Percentiles rank a stretch among this genome's conserved stretches.
These are phyloP conservation scores for Papilio machaon DNA, from an alignment of 1,140 invertebrate species.

Conservation along the genomic window DNA sequence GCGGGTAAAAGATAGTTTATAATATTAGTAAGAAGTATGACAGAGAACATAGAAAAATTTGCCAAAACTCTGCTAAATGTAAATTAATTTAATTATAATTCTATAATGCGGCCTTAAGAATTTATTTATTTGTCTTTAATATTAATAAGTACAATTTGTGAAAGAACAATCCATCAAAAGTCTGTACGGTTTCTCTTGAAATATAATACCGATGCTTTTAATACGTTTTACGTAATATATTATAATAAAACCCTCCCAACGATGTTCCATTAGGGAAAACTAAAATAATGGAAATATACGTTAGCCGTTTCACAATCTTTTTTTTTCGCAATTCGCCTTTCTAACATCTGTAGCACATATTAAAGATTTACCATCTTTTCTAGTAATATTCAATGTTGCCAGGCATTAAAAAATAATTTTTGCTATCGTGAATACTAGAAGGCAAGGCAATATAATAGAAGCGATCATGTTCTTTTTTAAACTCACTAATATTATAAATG, in stretches of 20 bases:
- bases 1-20: no score
- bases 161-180: constrained; percentile 13
- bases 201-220: constrained; percentile 19
- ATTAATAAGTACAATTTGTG: neutral
- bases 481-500: no score
- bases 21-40: no score
- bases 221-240: constrained; percentile 23
- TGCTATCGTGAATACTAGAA: neutral
- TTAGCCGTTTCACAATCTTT: constrained; percentile 10
- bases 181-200: neutral
- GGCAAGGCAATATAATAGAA: no score
- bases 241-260: constrained; percentile 30
- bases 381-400: constrained; percentile 15
- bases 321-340: constrained; percentile 15
- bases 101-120: neutral
- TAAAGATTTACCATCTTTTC: neutral
- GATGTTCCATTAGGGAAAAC: constrained; percentile 28
- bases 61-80: no score
- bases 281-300: constrained; percentile 36
- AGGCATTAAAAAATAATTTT: neutral
- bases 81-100: no score
- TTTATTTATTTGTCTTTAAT: neutral
- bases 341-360: constrained; percentile 5
- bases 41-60: no score
- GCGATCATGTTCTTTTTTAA: no score